These are phyloP conservation scores for Cartodere bifasciata DNA, from an alignment of 2,888 invertebrate species.

Conservation along the genomic window DNA sequence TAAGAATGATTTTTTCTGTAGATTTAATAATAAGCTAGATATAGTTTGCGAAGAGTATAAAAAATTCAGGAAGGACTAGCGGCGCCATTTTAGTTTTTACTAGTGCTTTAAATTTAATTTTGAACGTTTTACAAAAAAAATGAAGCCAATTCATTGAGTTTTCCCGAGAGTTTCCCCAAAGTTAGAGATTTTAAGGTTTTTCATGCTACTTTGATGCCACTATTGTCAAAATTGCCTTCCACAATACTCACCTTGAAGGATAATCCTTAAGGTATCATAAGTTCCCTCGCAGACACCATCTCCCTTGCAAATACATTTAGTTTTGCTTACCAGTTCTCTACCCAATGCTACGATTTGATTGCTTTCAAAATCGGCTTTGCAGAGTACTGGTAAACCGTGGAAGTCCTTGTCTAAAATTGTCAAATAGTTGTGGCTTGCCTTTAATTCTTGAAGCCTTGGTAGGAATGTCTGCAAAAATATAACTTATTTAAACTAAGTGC, in stretches of 20 bases:
- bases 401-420: slow-evolving; percentile 66
- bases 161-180: too few relatives aligned
- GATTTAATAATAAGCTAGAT: too few relatives aligned
- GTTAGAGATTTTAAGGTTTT: too few relatives aligned
- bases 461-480: slow-evolving; percentile 56
- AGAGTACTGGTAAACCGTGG: slow-evolving; percentile 68
- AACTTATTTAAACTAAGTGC: slow-evolving; percentile 3
- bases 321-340: slow-evolving; percentile 64
- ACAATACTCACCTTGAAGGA: slow-evolving; percentile 73
- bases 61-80: too few relatives aligned
- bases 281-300: slow-evolving; percentile 55
- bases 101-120: too few relatives aligned
- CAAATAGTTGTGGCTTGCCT: slow-evolving; percentile 66
- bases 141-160: too few relatives aligned
- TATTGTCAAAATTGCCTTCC: too few relatives aligned
- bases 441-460: slow-evolving; percentile 61
- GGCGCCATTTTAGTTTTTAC: too few relatives aligned
- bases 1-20: too few relatives aligned
- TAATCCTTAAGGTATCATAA: slow-evolving; percentile 56
- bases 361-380: slow-evolving; percentile 66
- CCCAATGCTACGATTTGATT: slow-evolving; percentile 63
- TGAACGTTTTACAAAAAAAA: too few relatives aligned
- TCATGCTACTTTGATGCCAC: too few relatives aligned
- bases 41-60: too few relatives aligned
- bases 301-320: slow-evolving; percentile 65